These are phyloP conservation scores for Thermophis baileyi DNA, from an alignment of 2,113 vertebrate genomes.

Conservation along the genomic window DNA sequence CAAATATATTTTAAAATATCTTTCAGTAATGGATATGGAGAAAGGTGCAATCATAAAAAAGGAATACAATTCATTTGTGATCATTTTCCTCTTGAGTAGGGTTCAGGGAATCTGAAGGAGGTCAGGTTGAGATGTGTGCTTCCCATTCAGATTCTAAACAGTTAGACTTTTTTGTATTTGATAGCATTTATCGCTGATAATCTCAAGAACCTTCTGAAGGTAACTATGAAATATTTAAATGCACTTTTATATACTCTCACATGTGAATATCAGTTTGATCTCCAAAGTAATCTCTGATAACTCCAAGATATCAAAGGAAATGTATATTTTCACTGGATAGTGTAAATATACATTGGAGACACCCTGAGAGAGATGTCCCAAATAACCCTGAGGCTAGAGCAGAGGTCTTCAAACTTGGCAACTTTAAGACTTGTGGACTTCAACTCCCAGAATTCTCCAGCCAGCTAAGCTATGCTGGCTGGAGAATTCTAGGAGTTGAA, in stretches of 20 bases:
- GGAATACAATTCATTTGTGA: too few relatives aligned
- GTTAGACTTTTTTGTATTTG: neutral
- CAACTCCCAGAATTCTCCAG: too few relatives aligned
- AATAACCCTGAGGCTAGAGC: neutral
- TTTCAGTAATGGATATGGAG: neutral
- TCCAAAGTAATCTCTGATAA: neutral
- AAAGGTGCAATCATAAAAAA: neutral
- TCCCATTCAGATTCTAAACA: neutral
- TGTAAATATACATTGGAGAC: neutral
- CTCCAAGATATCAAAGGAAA: neutral
- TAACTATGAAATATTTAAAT: neutral
- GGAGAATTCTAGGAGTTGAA: too few relatives aligned
- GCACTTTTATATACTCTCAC: neutral
- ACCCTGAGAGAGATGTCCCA: neutral
- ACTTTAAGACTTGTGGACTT: too few relatives aligned
- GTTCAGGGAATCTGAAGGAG: neutral
- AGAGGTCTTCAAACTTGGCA: too few relatives aligned
- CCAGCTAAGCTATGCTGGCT: too few relatives aligned
- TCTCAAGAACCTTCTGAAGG: neutral
- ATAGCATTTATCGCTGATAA: neutral
- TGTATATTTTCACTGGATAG: slow-evolving; percentile 17
- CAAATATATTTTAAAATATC: neutral
- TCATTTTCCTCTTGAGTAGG: neutral
- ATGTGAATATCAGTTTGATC: neutral
- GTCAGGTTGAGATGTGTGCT: neutral